Percentiles rank a stretch among this genome's conserved stretches.
Conservation (phyloP, 2,797 vertebrate genomes). For the Mus spretus region DNA sequence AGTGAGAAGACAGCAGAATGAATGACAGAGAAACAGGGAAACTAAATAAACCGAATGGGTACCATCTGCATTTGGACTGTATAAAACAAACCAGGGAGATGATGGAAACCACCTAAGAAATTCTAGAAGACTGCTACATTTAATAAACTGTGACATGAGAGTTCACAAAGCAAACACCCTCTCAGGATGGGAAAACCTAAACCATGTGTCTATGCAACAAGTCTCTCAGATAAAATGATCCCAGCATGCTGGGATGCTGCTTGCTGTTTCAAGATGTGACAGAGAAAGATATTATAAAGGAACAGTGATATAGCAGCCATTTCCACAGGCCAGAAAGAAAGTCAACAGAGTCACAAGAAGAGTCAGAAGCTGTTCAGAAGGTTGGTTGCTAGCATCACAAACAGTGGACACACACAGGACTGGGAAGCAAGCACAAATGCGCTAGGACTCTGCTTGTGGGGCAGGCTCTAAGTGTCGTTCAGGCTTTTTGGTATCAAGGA, state of each 20-base stretch:
- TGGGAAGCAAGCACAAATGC: constrained; percentile 35
- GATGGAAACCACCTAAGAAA: background rate
- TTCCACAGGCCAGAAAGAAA: background rate
- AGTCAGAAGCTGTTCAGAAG: background rate
- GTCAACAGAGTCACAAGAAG: background rate
- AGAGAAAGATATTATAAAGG: background rate
- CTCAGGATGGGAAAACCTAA: constrained; percentile 11
- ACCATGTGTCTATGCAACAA: background rate
- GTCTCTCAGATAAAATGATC: background rate
- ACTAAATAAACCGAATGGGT: background rate
- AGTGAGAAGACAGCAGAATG: background rate
- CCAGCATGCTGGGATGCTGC: background rate
- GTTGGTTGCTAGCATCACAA: background rate
- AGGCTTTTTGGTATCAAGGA: background rate
- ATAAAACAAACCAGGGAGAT: background rate
- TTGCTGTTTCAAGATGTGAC: background rate
- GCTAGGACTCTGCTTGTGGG: background rate
- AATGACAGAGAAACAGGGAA: background rate
- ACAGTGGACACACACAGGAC: background rate
- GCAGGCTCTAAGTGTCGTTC: background rate
- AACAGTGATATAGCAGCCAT: background rate
- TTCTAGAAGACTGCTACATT: background rate
- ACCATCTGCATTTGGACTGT: background rate
- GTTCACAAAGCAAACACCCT: constrained; percentile 23
- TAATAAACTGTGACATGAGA: background rate